Evolutionary conservation across 37 sponge, comb jelly and placozoan genomes (phyloP).

Genomic region (Spongilla lacustris): DNA sequence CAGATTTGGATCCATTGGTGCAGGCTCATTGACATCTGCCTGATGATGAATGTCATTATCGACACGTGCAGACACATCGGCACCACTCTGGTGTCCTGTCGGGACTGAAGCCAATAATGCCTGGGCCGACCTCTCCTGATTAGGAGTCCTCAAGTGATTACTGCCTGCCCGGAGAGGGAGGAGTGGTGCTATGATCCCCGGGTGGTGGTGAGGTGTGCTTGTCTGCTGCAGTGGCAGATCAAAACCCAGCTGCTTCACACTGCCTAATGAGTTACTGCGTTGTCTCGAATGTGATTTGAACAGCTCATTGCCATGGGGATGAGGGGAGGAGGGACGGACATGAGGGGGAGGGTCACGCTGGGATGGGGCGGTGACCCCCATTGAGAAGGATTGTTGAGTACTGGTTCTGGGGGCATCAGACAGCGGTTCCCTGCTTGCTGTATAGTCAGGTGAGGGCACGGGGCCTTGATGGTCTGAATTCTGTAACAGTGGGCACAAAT

Average conservation of each 20-base stretch:
- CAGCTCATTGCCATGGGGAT: not conserved
- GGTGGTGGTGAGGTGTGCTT: not conserved
- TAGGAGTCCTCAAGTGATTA: not conserved
- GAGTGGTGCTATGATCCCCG: not conserved
- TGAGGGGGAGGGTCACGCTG: not conserved
- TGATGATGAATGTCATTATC: not conserved
- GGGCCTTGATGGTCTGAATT: not conserved
- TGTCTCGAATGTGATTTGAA: not conserved
- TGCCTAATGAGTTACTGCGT: not conserved
- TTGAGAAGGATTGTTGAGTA: not conserved
- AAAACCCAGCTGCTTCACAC: not conserved
- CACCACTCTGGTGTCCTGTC: not conserved
- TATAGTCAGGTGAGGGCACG: not conserved
- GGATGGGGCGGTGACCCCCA: not conserved
- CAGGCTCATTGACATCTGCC: not conserved
- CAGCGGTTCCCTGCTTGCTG: not conserved
- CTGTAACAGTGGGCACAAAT: not conserved
- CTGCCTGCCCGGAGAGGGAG: not conserved
- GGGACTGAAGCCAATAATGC: not conserved
- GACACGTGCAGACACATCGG: not conserved
- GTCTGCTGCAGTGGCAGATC: not conserved
- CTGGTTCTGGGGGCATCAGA: not conserved
- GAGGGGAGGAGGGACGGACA: not conserved
- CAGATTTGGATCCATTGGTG: slow-evolving; percentile 59
- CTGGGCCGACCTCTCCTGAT: not conserved